Evolutionary conservation across 2,113 vertebrate species (phyloP), one percentile per base, ranked within the genome.

Genomic region (Misgurnus anguillicaudatus): DNA sequence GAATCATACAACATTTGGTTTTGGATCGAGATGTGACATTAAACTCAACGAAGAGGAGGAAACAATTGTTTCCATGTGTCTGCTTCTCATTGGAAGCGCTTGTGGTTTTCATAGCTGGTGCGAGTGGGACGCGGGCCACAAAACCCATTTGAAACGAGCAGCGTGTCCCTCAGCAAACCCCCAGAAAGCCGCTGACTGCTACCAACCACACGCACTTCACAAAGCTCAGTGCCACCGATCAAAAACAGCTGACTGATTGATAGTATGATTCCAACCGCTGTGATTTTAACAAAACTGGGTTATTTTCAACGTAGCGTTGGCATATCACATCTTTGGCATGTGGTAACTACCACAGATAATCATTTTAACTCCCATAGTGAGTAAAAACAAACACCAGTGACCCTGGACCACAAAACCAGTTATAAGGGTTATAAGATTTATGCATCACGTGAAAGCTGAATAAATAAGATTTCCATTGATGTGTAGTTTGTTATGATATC

Each of bases 21-120:
- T 62, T 47, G 41, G 45, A 48, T 14, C 42, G 61, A 78, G 41
- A 16, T 63, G 42, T 19, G 48, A 8, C 39, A 5, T 2, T 14
- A 31, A 45, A 64, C 45, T 36, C n/a, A 24, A 83, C 83, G 47
- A 38, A 31, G 70, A 70, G 47, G 21, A 55, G 87, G 86, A 87
- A 89, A 88, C 84, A 87, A 92, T 91, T 89, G 89, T 85, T 91
- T 92, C 91, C 90, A 92, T 92, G 88, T 91, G 90, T 42, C 8
- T 21, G 61, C 21, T 57, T 64, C 73, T 64, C 17, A 53, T 21
- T 64, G 61, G 6, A 11, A 51, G 61, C 19, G 58, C 61, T 48
- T 76, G 73, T 64, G 73, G 73, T 76, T 76, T 76, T 39, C 36
- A 45, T n/a, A 90, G 89, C 87, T 88, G 89, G 87, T 89, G 88